phyloP scores from a whole-genome alignment of 2,797 vertebrate species.

The Syncerus caffer region DNA sequence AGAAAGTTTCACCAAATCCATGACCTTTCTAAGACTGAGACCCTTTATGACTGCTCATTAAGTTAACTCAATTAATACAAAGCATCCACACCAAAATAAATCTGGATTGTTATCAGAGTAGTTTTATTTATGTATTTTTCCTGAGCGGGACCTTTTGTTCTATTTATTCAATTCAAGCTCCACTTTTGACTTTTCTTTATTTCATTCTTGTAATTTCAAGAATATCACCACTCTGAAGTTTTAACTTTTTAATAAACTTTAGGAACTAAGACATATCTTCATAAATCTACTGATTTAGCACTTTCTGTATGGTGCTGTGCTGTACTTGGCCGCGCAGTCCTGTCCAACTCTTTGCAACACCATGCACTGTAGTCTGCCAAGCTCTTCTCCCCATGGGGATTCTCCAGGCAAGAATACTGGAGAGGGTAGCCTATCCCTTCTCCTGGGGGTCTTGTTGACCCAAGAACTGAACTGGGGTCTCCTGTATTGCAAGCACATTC shows the following conservation, averaged over 20 bases:
- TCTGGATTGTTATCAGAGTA: not conserved
- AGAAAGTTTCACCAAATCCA: not conserved
- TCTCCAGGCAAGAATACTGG: not conserved
- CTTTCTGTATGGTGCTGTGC: not conserved
- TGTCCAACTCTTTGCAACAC: not conserved
- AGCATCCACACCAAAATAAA: not conserved
- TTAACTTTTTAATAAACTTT: not conserved
- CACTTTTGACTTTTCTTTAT: not conserved
- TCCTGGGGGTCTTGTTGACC: not conserved
- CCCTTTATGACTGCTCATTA: not conserved
- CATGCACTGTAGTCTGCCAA: not conserved
- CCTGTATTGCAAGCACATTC: not conserved
- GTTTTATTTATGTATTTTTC: not conserved
- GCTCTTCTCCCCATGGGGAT: not conserved
- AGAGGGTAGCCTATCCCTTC: not conserved
- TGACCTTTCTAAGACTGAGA: not conserved
- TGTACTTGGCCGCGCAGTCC: rapidly evolving
- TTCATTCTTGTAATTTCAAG: not conserved
- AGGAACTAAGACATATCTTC: not conserved
- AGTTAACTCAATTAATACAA: not conserved
- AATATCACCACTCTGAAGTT: not conserved
- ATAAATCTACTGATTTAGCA: not conserved
- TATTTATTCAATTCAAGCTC: not conserved
- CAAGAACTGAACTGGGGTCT: not conserved
- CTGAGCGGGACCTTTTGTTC: not conserved